Percentiles rank a stretch among this genome's conserved stretches.
These are phyloP conservation scores for Netelia melanura DNA, from an alignment of 2,888 invertebrate genomes.

Conservation along the genomic window DNA sequence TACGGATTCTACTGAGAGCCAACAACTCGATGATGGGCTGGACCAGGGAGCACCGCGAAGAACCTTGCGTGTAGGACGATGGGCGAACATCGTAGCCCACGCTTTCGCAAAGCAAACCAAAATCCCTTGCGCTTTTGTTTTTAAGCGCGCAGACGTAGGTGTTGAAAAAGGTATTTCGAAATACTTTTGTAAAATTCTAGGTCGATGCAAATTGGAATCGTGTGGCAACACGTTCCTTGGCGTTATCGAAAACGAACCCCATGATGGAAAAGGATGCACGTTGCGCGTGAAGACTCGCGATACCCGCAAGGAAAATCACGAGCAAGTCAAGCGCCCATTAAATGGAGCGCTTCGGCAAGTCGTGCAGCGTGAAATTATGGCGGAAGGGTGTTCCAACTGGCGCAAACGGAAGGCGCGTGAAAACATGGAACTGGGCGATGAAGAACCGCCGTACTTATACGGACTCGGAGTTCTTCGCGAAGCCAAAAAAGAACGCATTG, in stretches of 20 bases:
- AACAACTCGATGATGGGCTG: no score
- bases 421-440: constrained; percentile 16
- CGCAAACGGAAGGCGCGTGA: constrained; percentile 6
- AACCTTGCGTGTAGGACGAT: neutral
- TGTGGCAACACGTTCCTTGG: constrained; percentile 42
- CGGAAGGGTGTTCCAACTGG: constrained; percentile 17
- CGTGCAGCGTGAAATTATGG: neutral
- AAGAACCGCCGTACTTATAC: constrained; percentile 4
- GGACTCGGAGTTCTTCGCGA: neutral
- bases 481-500: constrained; percentile 12
- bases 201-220: constrained; percentile 29
- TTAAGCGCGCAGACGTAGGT: constrained; percentile 44
- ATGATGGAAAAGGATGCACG: constrained; percentile 10
- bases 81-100: constrained; percentile 48
- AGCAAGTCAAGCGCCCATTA: constrained; percentile 7
- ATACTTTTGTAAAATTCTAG: constrained; percentile 46
- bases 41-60: no score
- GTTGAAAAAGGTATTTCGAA: neutral
- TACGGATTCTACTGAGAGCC: no score
- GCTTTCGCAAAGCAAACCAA: constrained; percentile 36
- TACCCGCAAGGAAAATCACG: constrained; percentile 32
- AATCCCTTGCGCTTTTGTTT: constrained; percentile 50
- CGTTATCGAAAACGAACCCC: constrained; percentile 26
- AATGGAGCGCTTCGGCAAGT: constrained; percentile 5
- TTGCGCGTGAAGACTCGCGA: constrained; percentile 42